A percentile compares a stretch with the other conserved stretches of the same genome.
phyloP scores from a whole-genome alignment of 1,140 invertebrate genomes.

The Drosophila novamexicana region DNA sequence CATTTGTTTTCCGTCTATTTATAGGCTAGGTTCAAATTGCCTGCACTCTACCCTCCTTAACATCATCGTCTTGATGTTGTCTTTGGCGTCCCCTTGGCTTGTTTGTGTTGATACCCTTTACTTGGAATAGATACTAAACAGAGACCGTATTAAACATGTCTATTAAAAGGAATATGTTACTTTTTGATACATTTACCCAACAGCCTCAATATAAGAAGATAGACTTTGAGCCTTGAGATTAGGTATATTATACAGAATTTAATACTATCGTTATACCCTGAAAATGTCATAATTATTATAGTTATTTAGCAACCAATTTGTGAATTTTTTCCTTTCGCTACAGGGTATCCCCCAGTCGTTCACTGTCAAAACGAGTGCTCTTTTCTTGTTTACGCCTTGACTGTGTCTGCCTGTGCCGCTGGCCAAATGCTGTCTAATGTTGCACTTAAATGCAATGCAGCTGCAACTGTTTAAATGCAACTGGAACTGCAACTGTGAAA shows the following conservation, averaged over 20 bases:
- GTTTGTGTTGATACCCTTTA: conserved; percentile 24
- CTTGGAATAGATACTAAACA: neutral
- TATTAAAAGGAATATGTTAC: too few species aligned
- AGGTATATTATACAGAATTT: too few species aligned
- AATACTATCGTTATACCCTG: too few species aligned
- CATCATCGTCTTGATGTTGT: conserved; percentile 2
- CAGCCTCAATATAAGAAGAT: too few species aligned
- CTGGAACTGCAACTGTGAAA: conserved; percentile 15
- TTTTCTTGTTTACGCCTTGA: neutral
- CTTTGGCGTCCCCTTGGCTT: conserved; percentile 20
- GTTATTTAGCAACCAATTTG: too few species aligned
- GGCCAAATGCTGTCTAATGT: conserved; percentile 25
- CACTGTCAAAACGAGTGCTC: neutral
- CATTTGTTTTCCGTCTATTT: conserved; percentile 63
- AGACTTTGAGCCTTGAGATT: too few species aligned
- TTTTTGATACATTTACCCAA: too few species aligned
- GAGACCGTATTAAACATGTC: too few species aligned
- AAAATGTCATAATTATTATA: too few species aligned
- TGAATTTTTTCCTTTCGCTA: neutral
- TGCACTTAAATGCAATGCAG: conserved; percentile 6
- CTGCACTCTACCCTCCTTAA: neutral
- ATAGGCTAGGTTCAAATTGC: conserved; percentile 44
- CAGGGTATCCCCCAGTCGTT: neutral
- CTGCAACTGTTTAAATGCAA: conserved; percentile 24
- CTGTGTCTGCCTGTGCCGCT: neutral